Evolutionary conservation across 2,888 invertebrate genomes (phyloP), one percentile per base, ranked within the genome.

Genomic region (Odontothrips loti): DNA sequence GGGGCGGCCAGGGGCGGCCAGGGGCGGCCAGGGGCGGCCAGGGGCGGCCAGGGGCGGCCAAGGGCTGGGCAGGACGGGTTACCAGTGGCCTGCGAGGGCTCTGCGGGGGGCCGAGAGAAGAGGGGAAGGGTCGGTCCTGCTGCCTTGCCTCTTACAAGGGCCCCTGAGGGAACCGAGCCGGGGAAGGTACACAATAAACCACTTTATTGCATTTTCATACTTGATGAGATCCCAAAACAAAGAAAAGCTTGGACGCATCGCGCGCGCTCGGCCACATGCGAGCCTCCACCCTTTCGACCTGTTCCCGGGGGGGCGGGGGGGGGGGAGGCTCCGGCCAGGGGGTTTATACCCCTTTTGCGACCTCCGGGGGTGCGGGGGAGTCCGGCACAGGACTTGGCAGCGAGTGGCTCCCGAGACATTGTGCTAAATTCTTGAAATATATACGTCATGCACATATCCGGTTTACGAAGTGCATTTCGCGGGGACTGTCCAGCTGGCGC

Each of bases 131-230:
- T 43, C 34, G 34, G 34, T 43, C 34, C 34, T 43, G 34, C 34
- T 43, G 34, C 34, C 34, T 20, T 8, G 68, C 68, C 68, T 27
- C 68, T 75, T 75, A 75, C 68, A 75, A 75, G 68, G 68, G 68
- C 68, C 27, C 23, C 27, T 27, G 27, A 27, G 68, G 68, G 68
- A 27, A 75, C 27, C 20, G 68, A 6, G 68, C 68, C 23, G 20
- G 34, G 11, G 23, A 27, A 75, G 68, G 68, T 75, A 75, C 68
- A 75, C 68, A 75, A 75, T 75, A 75, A 75, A 75, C 68, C 68
- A 75, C 68, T 75, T 75, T 75, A 75, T 75, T 75, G 68, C 68
- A 75, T 75, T 75, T 75, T 75, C 68, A 75, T 75, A 75, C 68
- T 75, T 75, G 68, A 75, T 75, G 68, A 75, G 68, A 75, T 75